These are phyloP conservation scores for Peucedramus taeniatus DNA, from an alignment of 2,113 vertebrate genomes.

Conservation along the genomic window DNA sequence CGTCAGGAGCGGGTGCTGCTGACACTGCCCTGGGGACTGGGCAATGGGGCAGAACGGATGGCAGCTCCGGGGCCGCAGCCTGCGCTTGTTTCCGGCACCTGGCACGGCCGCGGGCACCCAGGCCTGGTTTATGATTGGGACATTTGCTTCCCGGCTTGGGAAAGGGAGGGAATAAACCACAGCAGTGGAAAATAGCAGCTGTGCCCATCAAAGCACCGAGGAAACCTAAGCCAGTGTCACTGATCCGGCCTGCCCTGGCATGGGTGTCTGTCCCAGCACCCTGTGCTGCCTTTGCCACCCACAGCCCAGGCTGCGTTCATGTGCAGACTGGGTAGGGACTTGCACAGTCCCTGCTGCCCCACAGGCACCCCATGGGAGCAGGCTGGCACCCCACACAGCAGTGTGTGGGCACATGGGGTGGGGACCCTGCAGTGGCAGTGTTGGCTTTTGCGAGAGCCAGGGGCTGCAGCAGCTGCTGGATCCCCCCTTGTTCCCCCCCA, in stretches of 20 bases:
- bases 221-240: not conserved
- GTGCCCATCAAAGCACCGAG: not conserved
- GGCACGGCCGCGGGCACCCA: not conserved
- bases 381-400: not conserved
- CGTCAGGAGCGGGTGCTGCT: not conserved
- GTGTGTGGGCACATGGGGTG: not conserved
- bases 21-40: not conserved
- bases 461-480: not conserved
- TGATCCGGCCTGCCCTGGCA: not conserved
- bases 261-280: fast-evolving
- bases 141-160: not conserved
- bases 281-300: not conserved
- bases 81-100: not conserved
- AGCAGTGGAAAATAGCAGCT: conserved; percentile 16
- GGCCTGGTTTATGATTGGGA: not conserved
- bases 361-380: not conserved
- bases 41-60: conserved; percentile 34
- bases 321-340: not conserved
- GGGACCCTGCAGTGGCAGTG: not conserved
- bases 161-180: not conserved
- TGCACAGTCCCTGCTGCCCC: not conserved
- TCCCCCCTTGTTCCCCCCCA: not conserved
- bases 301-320: not conserved
- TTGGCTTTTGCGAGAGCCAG: not conserved
- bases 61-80: not conserved